Conservation (phyloP, 2,888 invertebrate species). For the Latrodectus elegans region DNA sequence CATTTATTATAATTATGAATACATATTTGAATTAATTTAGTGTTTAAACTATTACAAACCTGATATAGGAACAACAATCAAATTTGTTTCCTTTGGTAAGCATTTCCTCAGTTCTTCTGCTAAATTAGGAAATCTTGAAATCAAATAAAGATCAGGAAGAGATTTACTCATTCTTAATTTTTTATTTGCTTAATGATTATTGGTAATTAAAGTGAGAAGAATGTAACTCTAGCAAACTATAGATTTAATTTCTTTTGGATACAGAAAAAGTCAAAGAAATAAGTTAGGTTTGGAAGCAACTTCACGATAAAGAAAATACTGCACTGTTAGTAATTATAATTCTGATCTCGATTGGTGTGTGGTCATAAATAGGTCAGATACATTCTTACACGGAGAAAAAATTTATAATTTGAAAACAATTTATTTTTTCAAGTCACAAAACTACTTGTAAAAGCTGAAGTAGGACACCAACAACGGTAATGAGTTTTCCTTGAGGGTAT, state of each 20-base stretch:
- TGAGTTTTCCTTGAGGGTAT: not conserved
- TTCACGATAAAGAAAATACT: too few species aligned
- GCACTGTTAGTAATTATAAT: not conserved
- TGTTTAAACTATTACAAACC: slow-evolving; percentile 4
- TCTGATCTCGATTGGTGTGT: not conserved
- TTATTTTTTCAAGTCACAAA: not conserved
- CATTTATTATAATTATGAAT: too few species aligned
- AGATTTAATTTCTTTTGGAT: too few species aligned
- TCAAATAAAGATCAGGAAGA: slow-evolving; percentile 47
- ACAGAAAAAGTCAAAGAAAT: too few species aligned
- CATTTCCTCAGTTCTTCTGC: slow-evolving; percentile 25
- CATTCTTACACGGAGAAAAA: not conserved
- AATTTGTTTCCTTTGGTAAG: slow-evolving; percentile 47
- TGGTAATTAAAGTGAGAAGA: too few species aligned
- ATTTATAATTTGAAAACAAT: not conserved
- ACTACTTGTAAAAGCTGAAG: not conserved
- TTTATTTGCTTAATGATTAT: not conserved
- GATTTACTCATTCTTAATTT: not conserved
- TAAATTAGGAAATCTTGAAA: slow-evolving; percentile 48
- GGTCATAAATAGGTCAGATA: not conserved
- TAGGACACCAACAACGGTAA: not conserved
- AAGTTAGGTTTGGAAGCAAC: too few species aligned
- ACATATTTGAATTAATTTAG: too few species aligned
- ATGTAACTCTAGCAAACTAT: too few species aligned
- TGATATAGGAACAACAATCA: slow-evolving; percentile 51